phyloP scores from a whole-genome alignment of 2,797 vertebrate species.

The Spheniscus humboldti region DNA sequence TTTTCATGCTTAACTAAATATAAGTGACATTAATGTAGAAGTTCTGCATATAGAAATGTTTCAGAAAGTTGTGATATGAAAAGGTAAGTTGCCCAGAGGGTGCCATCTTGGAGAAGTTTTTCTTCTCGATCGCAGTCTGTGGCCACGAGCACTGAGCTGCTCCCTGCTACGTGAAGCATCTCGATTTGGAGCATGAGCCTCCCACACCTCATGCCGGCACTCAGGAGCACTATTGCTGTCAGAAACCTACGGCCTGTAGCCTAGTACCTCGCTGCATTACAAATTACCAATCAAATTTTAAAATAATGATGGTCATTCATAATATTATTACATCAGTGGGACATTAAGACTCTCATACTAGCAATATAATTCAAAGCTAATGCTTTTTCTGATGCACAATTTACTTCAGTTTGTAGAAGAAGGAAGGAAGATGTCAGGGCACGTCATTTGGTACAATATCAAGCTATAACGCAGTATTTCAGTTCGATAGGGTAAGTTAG shows the following conservation, averaged over 20 bases:
- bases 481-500: not conserved
- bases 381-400: not conserved
- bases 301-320: not conserved
- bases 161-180: rapidly evolving
- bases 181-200: not conserved
- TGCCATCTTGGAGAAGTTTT: not conserved
- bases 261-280: not conserved
- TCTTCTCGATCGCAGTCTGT: too few species aligned
- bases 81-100: not conserved
- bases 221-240: not conserved
- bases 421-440: not conserved
- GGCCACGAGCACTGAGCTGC: not conserved
- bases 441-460: not conserved
- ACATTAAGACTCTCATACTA: not conserved
- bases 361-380: not conserved
- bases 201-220: not conserved
- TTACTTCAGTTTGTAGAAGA: not conserved
- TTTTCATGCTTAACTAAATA: not conserved
- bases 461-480: not conserved
- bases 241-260: not conserved
- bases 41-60: not conserved
- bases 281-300: not conserved
- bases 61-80: not conserved
- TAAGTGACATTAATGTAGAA: not conserved
- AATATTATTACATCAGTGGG: not conserved